These are phyloP conservation scores for Engraulis encrasicolus DNA, from an alignment of 2,113 vertebrate genomes.

Conservation along the genomic window DNA sequence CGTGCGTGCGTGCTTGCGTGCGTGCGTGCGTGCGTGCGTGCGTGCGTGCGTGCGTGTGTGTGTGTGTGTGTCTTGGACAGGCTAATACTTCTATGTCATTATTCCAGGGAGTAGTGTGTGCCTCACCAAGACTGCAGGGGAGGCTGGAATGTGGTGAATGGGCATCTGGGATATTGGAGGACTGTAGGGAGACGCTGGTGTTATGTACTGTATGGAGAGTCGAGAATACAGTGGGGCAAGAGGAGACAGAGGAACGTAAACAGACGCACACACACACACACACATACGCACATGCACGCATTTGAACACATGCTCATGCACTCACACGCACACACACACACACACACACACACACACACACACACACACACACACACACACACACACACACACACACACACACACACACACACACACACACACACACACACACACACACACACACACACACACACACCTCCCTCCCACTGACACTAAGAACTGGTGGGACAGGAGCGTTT, in stretches of 20 bases:
- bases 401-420: background rate
- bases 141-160: background rate
- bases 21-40: too few relatives aligned
- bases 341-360: background rate
- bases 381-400: background rate
- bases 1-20: too few relatives aligned
- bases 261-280: background rate
- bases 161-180: background rate
- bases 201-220: background rate
- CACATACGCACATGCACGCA: background rate
- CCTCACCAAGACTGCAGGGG: background rate
- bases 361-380: slow-evolving; percentile 17
- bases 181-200: background rate
- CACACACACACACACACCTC: slow-evolving; percentile 11
- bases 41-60: too few relatives aligned
- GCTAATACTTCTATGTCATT: background rate
- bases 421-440: background rate
- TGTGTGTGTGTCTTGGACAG: too few relatives aligned
- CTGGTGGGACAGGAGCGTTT: slow-evolving; percentile 41
- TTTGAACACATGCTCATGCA: too few relatives aligned
- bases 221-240: background rate
- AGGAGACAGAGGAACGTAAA: background rate
- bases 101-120: background rate
- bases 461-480: slow-evolving; percentile 12
- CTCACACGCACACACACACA: background rate